A percentile compares a stretch with the other conserved stretches of the same genome.
Conservation (phyloP, 2,113 vertebrate genomes). For the Syngnathus floridae region DNA sequence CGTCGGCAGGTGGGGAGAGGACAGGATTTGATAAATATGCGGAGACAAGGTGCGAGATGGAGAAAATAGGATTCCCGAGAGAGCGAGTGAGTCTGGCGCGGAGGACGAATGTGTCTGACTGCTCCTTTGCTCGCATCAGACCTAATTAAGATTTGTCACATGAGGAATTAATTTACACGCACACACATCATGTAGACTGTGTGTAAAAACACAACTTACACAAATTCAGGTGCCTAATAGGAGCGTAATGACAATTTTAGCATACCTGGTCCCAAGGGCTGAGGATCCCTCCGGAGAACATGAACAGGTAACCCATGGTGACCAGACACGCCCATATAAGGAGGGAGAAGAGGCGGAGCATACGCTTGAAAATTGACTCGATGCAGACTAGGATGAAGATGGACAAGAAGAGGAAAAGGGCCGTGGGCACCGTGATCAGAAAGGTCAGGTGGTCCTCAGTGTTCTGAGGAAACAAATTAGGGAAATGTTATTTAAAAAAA, state of each 20-base stretch:
- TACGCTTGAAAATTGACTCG: conserved; percentile 91
- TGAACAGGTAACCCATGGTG: conserved; percentile 97
- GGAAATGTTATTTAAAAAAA: neutral
- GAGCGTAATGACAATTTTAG: neutral
- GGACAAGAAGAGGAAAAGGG: conserved; percentile 91
- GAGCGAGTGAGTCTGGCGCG: conserved; percentile 32
- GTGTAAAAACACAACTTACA: neutral
- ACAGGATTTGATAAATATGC: conserved; percentile 52
- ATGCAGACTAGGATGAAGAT: conserved; percentile 97
- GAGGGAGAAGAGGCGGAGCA: conserved; percentile 88
- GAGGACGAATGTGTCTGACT: conserved; percentile 56
- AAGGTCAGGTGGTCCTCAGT: conserved; percentile 90
- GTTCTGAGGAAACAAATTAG: conserved; percentile 66
- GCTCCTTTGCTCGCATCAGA: conserved; percentile 49
- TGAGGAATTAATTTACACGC: conserved; percentile 32
- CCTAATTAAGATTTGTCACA: conserved; percentile 47
- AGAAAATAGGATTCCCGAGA: conserved; percentile 53
- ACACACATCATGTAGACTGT: neutral
- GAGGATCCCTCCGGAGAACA: conserved; percentile 92
- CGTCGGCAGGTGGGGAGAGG: conserved; percentile 43
- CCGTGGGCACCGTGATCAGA: conserved; percentile 90
- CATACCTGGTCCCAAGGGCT: conserved; percentile 96
- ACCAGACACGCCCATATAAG: conserved; percentile 94
- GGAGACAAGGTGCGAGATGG: conserved; percentile 45
- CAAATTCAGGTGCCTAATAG: neutral